These are phyloP conservation scores for Kryptopterus vitreolus DNA, from an alignment of 2,797 vertebrate genomes.

Conservation along the genomic window DNA sequence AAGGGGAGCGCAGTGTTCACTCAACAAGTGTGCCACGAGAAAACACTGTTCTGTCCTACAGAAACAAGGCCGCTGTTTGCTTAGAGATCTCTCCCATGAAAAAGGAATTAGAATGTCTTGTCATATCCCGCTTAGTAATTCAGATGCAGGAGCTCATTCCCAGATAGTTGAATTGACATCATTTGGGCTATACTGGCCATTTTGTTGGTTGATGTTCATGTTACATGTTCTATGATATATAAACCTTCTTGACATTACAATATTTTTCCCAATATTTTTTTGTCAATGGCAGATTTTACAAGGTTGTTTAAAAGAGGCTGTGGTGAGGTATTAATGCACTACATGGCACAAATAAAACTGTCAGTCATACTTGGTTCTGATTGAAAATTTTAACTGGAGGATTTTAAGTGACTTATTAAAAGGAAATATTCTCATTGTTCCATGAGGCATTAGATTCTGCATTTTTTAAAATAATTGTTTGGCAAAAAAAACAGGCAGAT, in stretches of 20 bases:
- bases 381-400: background rate
- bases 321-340: background rate
- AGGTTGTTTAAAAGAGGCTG: background rate
- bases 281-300: background rate
- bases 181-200: conserved; percentile 47
- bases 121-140: conserved; percentile 32
- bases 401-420: background rate
- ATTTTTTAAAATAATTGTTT: no score
- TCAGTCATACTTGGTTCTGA: background rate
- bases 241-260: background rate
- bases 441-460: no score
- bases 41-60: conserved; percentile 37
- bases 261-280: conserved; percentile 23
- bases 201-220: conserved; percentile 53
- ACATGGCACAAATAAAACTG: background rate
- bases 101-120: conserved; percentile 54
- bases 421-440: background rate
- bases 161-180: conserved; percentile 56
- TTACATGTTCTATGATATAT: conserved; percentile 48
- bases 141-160: conserved; percentile 59
- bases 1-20: conserved; percentile 32
- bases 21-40: conserved; percentile 34
- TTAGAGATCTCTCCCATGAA: conserved; percentile 68
- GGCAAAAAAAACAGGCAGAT: no score
- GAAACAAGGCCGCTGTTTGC: conserved; percentile 60